phyloP scores from a whole-genome alignment of 64 coral and sea anemone species.

The Porites australiensis region DNA sequence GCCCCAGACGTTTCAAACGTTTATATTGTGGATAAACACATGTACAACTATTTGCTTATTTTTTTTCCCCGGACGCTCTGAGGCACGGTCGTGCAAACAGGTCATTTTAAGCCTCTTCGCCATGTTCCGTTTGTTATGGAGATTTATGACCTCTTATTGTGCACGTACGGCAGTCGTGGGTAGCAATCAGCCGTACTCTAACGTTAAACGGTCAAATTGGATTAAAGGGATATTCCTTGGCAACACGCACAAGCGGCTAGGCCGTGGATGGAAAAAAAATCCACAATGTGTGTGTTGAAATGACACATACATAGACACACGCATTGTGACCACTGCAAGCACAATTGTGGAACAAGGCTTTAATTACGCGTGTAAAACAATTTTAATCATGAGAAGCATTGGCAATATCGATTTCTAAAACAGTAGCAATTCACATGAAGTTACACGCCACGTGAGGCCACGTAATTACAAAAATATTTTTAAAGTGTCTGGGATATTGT shows the following conservation, averaged over 20 bases:
- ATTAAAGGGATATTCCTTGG: background rate
- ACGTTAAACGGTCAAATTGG: background rate
- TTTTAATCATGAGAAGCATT: slow-evolving; percentile 13
- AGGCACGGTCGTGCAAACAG: background rate
- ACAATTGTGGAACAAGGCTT: no score
- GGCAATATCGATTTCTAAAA: background rate
- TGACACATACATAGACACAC: background rate
- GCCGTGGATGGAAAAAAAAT: background rate
- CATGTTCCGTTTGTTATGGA: background rate
- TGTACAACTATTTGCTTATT: slow-evolving; percentile 1
- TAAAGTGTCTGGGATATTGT: no score
- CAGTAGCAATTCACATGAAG: background rate
- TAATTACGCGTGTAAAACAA: background rate
- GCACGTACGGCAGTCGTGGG: background rate
- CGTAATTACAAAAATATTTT: no score
- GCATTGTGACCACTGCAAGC: background rate
- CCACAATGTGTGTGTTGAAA: background rate
- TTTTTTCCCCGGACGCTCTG: background rate
- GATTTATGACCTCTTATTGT: background rate
- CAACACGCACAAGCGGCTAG: background rate
- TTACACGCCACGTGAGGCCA: no score
- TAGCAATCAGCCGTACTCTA: background rate
- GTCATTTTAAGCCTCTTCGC: background rate
- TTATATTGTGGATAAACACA: background rate
- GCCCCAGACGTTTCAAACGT: background rate